Percentiles rank a stretch among this genome's conserved stretches.
Evolutionary conservation across 2,797 vertebrate genomes (phyloP).

Genomic region (Alosa sapidissima): DNA sequence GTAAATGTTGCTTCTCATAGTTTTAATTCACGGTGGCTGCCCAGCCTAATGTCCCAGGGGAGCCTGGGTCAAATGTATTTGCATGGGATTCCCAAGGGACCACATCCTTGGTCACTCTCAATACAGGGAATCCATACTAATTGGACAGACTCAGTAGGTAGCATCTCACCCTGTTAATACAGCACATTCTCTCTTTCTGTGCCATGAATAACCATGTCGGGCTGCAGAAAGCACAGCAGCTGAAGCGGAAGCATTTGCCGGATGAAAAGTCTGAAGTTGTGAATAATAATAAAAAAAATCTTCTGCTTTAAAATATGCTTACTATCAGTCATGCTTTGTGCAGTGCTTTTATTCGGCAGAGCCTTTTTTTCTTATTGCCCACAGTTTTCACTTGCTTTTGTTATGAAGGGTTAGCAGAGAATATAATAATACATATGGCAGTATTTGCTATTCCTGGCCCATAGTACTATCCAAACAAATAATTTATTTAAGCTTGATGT

Average conservation of each 20-base stretch:
- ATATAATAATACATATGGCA: neutral
- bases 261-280: constrained; percentile 16
- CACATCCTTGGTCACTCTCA: neutral
- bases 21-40: neutral
- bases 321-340: neutral
- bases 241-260: neutral
- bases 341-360: neutral
- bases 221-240: neutral
- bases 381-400: neutral
- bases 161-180: constrained; percentile 3
- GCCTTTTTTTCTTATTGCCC: neutral
- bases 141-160: constrained; percentile 4
- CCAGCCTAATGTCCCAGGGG: neutral
- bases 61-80: constrained; percentile 15
- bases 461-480: neutral
- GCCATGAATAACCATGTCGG: neutral
- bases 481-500: neutral
- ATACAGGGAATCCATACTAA: neutral
- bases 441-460: constrained; percentile 4
- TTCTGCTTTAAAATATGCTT: neutral
- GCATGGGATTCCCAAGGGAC: constrained; percentile 16
- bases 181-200: neutral
- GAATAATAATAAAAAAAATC: neutral
- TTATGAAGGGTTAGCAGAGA: neutral
- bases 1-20: constrained; percentile 1